Evolutionary conservation across 2,113 vertebrate species (phyloP).

Genomic region (Tragelaphus buxtoni): DNA sequence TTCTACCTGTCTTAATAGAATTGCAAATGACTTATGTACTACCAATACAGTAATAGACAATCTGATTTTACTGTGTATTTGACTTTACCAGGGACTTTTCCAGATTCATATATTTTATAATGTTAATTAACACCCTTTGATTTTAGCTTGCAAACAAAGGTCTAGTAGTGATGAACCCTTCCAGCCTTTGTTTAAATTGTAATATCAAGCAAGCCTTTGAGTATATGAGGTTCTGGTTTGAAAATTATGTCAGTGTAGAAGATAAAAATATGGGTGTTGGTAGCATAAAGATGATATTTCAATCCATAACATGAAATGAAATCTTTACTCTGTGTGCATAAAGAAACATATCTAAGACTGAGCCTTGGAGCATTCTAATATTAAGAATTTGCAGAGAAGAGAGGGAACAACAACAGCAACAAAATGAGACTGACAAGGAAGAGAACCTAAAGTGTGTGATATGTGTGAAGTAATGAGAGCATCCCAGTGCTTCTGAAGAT

Average conservation of each 20-base stretch:
- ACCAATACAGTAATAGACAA: not conserved
- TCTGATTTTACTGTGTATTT: not conserved
- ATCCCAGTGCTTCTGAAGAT: not conserved
- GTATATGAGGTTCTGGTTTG: not conserved
- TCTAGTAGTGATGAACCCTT: not conserved
- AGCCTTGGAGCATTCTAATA: not conserved
- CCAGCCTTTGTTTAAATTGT: not conserved
- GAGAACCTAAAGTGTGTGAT: not conserved
- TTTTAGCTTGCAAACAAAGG: not conserved
- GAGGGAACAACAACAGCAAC: not conserved
- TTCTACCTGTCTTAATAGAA: not conserved
- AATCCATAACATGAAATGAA: not conserved
- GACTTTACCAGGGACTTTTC: not conserved
- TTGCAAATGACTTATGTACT: not conserved
- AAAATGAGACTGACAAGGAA: not conserved
- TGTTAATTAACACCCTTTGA: not conserved
- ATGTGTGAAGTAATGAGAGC: not conserved
- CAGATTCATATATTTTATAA: not conserved
- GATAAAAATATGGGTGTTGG: not conserved
- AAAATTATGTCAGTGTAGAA: not conserved
- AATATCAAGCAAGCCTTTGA: not conserved
- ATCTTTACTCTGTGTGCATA: not conserved
- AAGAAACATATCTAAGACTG: not conserved
- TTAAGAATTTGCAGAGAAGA: not conserved
- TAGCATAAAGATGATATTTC: not conserved